Conservation (phyloP, 1,140 invertebrate genomes). For the Drosophila paulistorum region DNA sequence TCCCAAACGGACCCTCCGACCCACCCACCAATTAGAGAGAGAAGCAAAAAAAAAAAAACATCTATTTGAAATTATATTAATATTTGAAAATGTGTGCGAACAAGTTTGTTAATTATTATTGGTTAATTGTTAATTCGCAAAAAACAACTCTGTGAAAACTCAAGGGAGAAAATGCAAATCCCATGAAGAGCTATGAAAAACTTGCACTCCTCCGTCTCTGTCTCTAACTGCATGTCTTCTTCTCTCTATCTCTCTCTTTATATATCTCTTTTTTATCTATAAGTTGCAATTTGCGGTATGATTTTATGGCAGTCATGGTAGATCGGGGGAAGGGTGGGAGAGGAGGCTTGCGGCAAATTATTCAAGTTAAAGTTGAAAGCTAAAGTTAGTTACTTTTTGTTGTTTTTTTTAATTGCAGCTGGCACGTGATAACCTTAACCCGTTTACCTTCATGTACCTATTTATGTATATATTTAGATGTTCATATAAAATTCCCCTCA, state of each 20-base stretch:
- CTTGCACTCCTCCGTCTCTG: not conserved
- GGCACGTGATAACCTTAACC: conserved; percentile 54
- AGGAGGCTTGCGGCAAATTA: not conserved
- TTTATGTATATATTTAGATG: not conserved
- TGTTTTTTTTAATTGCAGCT: conserved; percentile 20
- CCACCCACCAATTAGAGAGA: not conserved
- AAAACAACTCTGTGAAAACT: not conserved
- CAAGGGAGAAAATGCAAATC: conserved; percentile 15
- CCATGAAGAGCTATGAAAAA: not conserved
- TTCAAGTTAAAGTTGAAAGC: conserved; percentile 4
- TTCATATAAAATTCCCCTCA: conserved; percentile 4
- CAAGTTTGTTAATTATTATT: conserved; percentile 41
- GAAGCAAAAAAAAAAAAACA: conserved; percentile 31
- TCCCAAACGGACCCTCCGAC: not conserved
- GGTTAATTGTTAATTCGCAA: conserved; percentile 34
- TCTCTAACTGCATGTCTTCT: too few relatives aligned
- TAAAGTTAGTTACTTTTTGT: conserved; percentile 8
- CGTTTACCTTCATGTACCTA: conserved; percentile 43
- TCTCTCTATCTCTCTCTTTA: not conserved
- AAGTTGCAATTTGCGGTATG: not conserved
- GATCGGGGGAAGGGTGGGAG: not conserved
- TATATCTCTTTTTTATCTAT: not conserved
- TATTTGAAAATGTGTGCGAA: conserved; percentile 35
- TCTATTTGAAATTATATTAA: conserved; percentile 42
- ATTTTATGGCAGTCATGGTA: not conserved